A percentile compares a stretch with the other conserved stretches of the same genome.
phyloP scores from a whole-genome alignment of 2,888 invertebrate species.

The Andricus quercusramuli region DNA sequence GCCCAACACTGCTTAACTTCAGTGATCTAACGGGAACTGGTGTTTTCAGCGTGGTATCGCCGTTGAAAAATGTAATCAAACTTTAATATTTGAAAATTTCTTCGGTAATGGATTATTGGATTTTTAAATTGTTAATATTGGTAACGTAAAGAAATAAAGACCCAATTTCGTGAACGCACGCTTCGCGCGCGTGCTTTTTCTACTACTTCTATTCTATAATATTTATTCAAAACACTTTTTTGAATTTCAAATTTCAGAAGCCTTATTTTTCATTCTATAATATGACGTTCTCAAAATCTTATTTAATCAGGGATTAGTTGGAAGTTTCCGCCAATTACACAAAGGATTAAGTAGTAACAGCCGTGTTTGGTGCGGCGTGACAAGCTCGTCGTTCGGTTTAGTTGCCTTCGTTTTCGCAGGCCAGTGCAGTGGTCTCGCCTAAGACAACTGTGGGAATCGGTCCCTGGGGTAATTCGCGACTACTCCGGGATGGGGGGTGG shows the following conservation, averaged over 20 bases:
- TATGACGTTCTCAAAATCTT: neutral
- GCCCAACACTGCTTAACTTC: too few species aligned
- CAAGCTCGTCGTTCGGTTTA: conserved; percentile 23
- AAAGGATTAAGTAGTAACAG: neutral
- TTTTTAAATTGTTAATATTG: too few species aligned
- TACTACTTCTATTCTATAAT: too few species aligned
- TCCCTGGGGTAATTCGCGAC: conserved; percentile 44
- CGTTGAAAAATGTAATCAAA: too few species aligned
- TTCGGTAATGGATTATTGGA: too few species aligned
- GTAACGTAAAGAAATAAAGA: too few species aligned
- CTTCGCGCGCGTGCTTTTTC: too few species aligned
- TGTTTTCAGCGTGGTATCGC: too few species aligned
- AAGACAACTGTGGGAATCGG: conserved; percentile 43
- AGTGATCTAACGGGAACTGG: too few species aligned
- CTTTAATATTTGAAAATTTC: too few species aligned
- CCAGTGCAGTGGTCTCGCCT: conserved; percentile 41
- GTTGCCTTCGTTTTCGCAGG: conserved; percentile 44
- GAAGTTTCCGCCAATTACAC: neutral
- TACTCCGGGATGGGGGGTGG: conserved; percentile 62
- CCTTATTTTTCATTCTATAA: neutral
- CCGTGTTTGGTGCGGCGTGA: neutral
- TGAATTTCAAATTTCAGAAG: neutral
- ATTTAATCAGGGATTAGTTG: neutral
- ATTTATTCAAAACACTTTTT: neutral
- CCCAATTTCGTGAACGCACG: too few species aligned